A percentile compares a stretch with the other conserved stretches of the same genome.
phyloP scores from a whole-genome alignment of 1,140 invertebrate species.

The Ctenoplectra terminalis region DNA sequence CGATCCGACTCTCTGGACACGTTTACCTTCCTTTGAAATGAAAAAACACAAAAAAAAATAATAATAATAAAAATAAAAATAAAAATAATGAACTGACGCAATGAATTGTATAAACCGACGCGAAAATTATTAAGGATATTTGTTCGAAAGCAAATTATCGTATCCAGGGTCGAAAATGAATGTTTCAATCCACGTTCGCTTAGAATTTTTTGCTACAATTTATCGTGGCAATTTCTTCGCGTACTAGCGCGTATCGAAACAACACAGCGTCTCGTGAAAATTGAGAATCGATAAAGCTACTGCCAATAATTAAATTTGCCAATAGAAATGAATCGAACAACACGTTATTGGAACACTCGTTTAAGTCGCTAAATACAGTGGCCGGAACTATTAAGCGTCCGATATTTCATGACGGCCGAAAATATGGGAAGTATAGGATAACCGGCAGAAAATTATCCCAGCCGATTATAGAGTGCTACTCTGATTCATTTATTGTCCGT shows the following conservation, averaged over 20 bases:
- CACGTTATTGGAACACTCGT: conserved; percentile 14
- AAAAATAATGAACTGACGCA: background rate
- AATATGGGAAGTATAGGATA: conserved; percentile 33
- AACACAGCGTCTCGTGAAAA: background rate
- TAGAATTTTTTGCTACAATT: background rate
- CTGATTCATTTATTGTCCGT: conserved; percentile 36
- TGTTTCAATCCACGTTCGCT: background rate
- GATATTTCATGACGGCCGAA: conserved; percentile 33
- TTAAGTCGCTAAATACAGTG: background rate
- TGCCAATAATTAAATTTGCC: conserved; percentile 38
- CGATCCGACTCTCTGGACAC: background rate
- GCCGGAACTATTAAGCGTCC: conserved; percentile 14
- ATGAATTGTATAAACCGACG: background rate
- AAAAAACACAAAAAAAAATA: background rate
- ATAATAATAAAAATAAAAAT: background rate
- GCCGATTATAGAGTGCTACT: conserved; percentile 15
- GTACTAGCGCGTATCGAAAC: background rate
- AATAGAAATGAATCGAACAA: conserved; percentile 32
- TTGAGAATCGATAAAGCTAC: conserved; percentile 21
- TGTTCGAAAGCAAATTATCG: background rate
- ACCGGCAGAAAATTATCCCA: conserved; percentile 22
- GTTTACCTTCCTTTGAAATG: background rate
- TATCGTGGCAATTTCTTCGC: conserved; percentile 1
- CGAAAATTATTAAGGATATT: background rate
- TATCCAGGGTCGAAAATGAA: background rate